Conservation (phyloP, 2,888 invertebrate species). For the Cataglyphis livida region DNA sequence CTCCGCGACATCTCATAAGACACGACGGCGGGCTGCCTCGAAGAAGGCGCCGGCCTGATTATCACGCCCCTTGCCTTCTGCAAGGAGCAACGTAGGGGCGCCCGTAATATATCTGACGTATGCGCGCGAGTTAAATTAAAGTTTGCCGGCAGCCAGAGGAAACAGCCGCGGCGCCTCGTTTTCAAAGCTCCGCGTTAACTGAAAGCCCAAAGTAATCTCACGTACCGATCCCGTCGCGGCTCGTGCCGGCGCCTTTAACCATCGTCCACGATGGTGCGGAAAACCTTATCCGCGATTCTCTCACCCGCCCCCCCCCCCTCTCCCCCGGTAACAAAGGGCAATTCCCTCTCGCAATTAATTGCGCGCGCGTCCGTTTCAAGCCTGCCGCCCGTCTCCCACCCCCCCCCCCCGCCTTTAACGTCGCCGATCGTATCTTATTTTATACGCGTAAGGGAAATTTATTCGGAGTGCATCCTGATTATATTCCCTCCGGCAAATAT, state of each 20-base stretch:
- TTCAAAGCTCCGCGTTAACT: constrained; percentile 66
- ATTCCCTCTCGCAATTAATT: constrained; percentile 44
- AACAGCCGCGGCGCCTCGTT: constrained; percentile 67
- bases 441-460: constrained; percentile 27
- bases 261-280: constrained; percentile 31
- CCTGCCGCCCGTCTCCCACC: constrained; percentile 3
- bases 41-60: constrained; percentile 71
- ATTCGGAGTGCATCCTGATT: constrained; percentile 5
- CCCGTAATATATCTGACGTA: constrained; percentile 79
- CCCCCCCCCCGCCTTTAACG: neutral
- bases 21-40: constrained; percentile 63
- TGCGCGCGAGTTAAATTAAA: constrained; percentile 78
- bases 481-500: constrained; percentile 16
- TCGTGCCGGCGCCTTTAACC: constrained; percentile 32
- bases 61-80: constrained; percentile 59
- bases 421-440: constrained; percentile 41
- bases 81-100: constrained; percentile 61
- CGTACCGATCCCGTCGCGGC: constrained; percentile 70
- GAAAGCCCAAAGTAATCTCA: constrained; percentile 72
- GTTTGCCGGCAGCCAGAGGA: constrained; percentile 58
- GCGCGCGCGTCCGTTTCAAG: constrained; percentile 24
- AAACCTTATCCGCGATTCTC: constrained; percentile 44
- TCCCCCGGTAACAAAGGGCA: constrained; percentile 41
- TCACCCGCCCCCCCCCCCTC: too few relatives aligned
- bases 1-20: constrained; percentile 71